Evolutionary conservation across 30 jellyfish, hydroid and myxozoan species (phyloP).

Genomic region (Turritopsis dohrnii): DNA sequence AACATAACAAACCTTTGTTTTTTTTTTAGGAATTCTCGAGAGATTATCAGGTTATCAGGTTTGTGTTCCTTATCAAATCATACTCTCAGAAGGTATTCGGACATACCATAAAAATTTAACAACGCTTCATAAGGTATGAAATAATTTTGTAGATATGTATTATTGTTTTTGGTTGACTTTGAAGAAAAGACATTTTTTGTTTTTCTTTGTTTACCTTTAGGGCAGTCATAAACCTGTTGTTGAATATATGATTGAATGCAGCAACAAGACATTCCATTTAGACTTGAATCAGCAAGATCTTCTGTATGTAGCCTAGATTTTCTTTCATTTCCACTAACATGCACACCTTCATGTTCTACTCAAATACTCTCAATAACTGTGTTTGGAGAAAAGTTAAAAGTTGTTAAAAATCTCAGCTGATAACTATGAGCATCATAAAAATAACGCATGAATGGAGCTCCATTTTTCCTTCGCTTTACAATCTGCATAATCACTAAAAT

Average conservation of each 20-base stretch:
- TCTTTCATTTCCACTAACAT: too few species aligned
- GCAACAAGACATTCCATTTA: background rate
- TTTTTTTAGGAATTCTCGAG: background rate
- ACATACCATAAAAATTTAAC: background rate
- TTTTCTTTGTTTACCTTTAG: background rate
- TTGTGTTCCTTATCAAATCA: background rate
- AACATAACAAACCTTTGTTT: background rate
- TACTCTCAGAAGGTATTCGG: background rate
- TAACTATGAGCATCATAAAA: too few species aligned
- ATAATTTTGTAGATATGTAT: too few species aligned
- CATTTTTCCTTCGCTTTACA: too few species aligned
- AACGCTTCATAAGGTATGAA: background rate
- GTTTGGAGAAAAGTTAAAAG: too few species aligned
- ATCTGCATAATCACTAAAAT: too few species aligned
- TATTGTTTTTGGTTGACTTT: background rate
- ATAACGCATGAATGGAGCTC: too few species aligned
- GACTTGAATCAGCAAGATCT: background rate
- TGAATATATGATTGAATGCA: background rate
- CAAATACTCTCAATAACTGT: too few species aligned
- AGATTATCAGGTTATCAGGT: background rate
- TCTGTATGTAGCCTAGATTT: background rate
- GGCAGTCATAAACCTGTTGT: background rate
- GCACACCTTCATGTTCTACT: too few species aligned
- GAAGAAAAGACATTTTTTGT: background rate
- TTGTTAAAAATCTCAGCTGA: too few species aligned